Evolutionary conservation across 2,113 vertebrate genomes (phyloP).

Genomic region (Romanogobio albipinnatus): DNA sequence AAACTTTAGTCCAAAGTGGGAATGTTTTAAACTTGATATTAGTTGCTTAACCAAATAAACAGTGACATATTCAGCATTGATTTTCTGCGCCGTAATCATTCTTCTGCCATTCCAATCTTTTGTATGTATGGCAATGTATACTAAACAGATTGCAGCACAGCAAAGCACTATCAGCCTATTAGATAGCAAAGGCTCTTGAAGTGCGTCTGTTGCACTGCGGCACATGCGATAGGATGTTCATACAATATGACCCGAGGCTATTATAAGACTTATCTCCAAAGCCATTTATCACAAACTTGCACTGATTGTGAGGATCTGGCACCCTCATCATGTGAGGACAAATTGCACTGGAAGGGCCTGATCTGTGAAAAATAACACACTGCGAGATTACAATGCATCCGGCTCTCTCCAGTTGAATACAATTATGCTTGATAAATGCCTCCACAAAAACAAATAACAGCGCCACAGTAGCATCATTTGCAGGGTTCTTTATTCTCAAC

Average conservation of each 20-base stretch:
- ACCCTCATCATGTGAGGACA: constrained; percentile 61
- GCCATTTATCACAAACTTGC: constrained; percentile 59
- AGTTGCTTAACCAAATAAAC: constrained; percentile 47
- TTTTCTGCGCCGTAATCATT: constrained; percentile 53
- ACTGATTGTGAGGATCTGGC: constrained; percentile 58
- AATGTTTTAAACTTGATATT: constrained; percentile 3
- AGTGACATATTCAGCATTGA: constrained; percentile 49
- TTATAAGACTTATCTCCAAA: constrained; percentile 58
- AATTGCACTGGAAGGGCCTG: constrained; percentile 57
- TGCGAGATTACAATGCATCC: constrained; percentile 57
- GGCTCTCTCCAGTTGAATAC: constrained; percentile 54
- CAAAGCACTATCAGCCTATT: constrained; percentile 51
- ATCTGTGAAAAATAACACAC: constrained; percentile 58
- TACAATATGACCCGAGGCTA: constrained; percentile 52
- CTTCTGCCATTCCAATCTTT: constrained; percentile 15
- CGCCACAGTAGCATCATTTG: constrained; percentile 41
- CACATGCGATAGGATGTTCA: constrained; percentile 47
- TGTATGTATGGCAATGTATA: constrained; percentile 45
- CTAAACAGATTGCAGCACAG: constrained; percentile 42
- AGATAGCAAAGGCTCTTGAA: constrained; percentile 46
- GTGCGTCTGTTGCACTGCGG: constrained; percentile 41
- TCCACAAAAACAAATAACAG: constrained; percentile 56
- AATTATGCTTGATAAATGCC: constrained; percentile 63
- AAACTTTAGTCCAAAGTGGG: constrained; percentile 6
- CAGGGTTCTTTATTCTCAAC: constrained; percentile 23